Base-by-base conservation (phyloP, 2,797 vertebrate genomes). In the Moxostoma hubbsi region DNA sequence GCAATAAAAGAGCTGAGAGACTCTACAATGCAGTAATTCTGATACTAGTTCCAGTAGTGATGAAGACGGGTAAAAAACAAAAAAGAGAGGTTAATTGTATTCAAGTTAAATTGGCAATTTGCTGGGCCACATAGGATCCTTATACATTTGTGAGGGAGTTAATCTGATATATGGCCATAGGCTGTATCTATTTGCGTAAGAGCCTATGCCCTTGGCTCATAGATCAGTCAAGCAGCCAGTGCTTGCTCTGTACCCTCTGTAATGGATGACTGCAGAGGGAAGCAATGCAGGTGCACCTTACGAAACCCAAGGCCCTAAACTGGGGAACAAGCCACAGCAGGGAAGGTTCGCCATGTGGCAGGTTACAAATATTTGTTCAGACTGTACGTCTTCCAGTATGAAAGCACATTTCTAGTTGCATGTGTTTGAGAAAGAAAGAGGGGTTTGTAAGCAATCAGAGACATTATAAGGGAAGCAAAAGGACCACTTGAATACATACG, bases 251-350 rank as follows among this genome's bases (percentile, higher is more conserved):
- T 85, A 58, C 77, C 75, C 63, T 75, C 59, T 75, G 69, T 78
- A 77, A 81, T 80, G 79, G 63, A 83, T 73, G 65, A 77, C 75
- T 75, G 77, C 71, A 69, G 68, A 67, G 73, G 71, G 72, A 63
- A 67, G 77, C 73, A 75, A 75, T 73, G 78, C 66, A 78, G 78
- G 77, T 82, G 81, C 70, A 59, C 73, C 75, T 77, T 80, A 78
- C 77, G 64, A 61, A 74, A 70, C 57, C 70, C 66, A 46, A 61
- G 50, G 62, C 50, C 73, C 49, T 80, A 36, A 61, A 73, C 49
- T 61, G 65, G 50, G 11, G 57, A 82, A 79, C 54, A 64, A 11
- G 51, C 51, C 58, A 77, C 13, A 24, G 43, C 46, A 70, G 49
- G 11, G 13, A 61, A 58, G 24, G 36, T 50, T 61, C 15, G 43